These are phyloP conservation scores for Euura lappo DNA, from an alignment of 1,140 invertebrate genomes.

Conservation along the genomic window DNA sequence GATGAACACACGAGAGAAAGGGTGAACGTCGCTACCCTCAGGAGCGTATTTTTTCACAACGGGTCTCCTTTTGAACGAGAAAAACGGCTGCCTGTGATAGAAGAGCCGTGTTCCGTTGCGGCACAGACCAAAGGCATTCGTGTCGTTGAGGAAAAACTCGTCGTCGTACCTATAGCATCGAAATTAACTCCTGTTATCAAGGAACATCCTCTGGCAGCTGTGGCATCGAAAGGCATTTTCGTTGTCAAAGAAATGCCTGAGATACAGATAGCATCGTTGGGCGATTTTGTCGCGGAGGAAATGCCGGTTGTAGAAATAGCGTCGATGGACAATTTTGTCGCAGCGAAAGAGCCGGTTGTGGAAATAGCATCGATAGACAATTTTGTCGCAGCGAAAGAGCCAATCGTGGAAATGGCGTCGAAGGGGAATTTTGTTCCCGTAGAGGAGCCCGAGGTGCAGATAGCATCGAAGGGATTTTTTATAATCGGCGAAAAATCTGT, in stretches of 20 bases:
- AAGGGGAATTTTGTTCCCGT: no score
- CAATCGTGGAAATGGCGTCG: background rate
- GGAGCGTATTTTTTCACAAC: constrained; percentile 53
- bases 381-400: background rate
- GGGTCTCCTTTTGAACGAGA: constrained; percentile 41
- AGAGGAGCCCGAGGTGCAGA: no score
- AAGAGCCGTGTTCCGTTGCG: constrained; percentile 41
- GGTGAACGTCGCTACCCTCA: constrained; percentile 46
- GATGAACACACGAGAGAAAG: constrained; percentile 42
- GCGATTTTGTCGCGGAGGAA: background rate
- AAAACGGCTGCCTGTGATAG: constrained; percentile 52
- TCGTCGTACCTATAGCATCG: background rate
- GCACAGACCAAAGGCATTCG: constrained; percentile 19
- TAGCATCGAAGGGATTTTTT: background rate
- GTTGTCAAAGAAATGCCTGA: background rate
- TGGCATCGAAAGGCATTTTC: background rate
- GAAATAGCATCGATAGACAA: background rate
- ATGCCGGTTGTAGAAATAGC: background rate
- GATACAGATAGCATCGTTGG: background rate
- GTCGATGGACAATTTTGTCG: background rate
- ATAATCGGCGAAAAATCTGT: background rate
- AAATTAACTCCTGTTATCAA: background rate
- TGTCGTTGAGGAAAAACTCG: background rate
- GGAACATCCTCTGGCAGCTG: background rate
- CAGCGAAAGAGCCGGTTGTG: background rate